These are phyloP conservation scores for Neosilurus mollespiculum DNA, from an alignment of 2,797 vertebrate genomes.

Conservation along the genomic window DNA sequence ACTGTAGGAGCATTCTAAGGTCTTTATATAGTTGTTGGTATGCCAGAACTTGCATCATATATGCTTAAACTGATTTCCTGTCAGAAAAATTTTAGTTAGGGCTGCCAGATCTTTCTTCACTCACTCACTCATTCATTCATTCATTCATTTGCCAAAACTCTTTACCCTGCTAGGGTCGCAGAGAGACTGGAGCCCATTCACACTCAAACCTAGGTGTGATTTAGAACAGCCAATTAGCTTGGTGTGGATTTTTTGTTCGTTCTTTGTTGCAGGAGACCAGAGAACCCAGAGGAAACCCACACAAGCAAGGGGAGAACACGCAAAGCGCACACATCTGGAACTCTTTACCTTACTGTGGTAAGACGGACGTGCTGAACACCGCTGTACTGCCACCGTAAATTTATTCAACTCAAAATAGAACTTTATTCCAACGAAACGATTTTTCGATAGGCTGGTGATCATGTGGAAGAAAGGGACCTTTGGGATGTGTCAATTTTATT, in stretches of 20 bases:
- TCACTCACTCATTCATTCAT: not conserved
- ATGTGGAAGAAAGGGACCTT: not conserved
- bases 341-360: too few relatives aligned
- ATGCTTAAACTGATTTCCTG: not conserved
- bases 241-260: too few relatives aligned
- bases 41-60: not conserved
- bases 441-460: not conserved
- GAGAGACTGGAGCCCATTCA: too few relatives aligned
- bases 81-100: not conserved
- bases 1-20: not conserved
- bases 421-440: too few relatives aligned
- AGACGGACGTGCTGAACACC: too few relatives aligned
- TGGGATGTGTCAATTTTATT: not conserved
- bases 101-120: not conserved
- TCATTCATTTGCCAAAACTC: too few relatives aligned
- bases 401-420: not conserved
- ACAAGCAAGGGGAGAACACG: too few relatives aligned
- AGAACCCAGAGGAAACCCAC: too few relatives aligned
- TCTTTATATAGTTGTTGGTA: not conserved
- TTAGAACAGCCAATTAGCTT: too few relatives aligned
- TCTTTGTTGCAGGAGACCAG: not conserved
- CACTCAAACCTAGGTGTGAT: too few relatives aligned
- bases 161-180: too few relatives aligned
- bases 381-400: not conserved
- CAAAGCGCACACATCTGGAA: too few relatives aligned